Base-by-base conservation (phyloP, 1,140 invertebrate genomes). In the Xylocopa sonorina region DNA sequence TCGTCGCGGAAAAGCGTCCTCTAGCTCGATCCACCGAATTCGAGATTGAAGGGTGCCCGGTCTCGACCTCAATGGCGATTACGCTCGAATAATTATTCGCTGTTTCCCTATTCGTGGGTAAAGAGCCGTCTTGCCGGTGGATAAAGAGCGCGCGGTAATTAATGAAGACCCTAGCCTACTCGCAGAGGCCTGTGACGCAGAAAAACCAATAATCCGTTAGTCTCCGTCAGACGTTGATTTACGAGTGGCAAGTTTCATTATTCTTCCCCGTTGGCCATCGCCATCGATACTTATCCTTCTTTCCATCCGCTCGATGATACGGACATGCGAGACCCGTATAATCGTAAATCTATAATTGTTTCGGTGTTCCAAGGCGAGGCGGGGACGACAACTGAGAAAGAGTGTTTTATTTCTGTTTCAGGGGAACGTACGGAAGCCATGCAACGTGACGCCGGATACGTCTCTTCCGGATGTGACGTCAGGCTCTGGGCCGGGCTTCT, bases 361-460 rank as follows among this genome's bases (percentile, higher is more conserved):
- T 0, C 53, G n/a, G 1, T 0, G 34, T 43, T 21, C 18, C 12
- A 14, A 21, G 24, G n/a, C 48, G 46, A 46, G 68, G 48, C 29
- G n/a, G 38, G 6, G 21, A 46, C 21, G 43, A n/a, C n/a, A 48
- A 60, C 34, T 60, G 48, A 74, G 76, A 63, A n/a, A 41, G 16
- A 29, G 46, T 48, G 55, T 75, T 74, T 80, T 72, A 50, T 75
- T 85, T 83, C 77, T 85, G 80, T 90, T 91, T 29, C 86, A 93
- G 93, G 91, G 10, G 92, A 93, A 85, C 89, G 88, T 73, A 92
- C 92, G 43, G 93, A 93, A 83, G 93, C 93, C 53, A 93, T 93
- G 92, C 93, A 93, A 88, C 89, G 90, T 67, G 91, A 92, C 81
- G 89, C 89, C 57, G 86, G 83, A 69, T 91, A 90, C 85, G 69